A percentile compares a stretch with the other conserved stretches of the same genome.
Evolutionary conservation across 1,140 invertebrate genomes (phyloP).

Genomic region (Drosophila simulans): DNA sequence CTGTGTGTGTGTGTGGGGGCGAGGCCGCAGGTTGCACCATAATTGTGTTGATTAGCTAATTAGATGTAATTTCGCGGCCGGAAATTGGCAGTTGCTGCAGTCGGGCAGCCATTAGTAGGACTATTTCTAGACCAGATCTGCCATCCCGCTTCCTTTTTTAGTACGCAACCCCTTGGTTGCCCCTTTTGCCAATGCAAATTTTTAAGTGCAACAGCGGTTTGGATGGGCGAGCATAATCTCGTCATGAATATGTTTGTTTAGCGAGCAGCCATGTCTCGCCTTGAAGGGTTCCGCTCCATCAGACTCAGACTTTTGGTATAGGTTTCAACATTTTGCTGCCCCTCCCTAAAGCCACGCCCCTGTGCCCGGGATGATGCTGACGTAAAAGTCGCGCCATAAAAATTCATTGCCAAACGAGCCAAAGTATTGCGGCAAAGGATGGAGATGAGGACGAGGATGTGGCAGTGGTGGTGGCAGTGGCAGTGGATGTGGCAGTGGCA

Average conservation of each 20-base stretch:
- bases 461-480: slow-evolving; percentile 29
- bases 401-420: slow-evolving; percentile 78
- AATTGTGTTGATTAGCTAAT: slow-evolving; percentile 82
- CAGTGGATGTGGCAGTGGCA: slow-evolving; percentile 49
- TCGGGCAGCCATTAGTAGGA: slow-evolving; percentile 37
- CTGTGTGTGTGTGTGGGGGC: not conserved
- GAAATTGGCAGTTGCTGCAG: slow-evolving; percentile 71
- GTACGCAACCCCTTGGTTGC: not conserved
- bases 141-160: not conserved
- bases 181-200: slow-evolving; percentile 42
- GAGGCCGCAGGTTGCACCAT: slow-evolving; percentile 44
- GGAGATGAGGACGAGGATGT: not conserved
- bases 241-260: slow-evolving; percentile 81
- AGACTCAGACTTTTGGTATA: slow-evolving; percentile 9
- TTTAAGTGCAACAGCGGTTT: slow-evolving; percentile 54
- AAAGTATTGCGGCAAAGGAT: slow-evolving; percentile 55
- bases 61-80: slow-evolving; percentile 78
- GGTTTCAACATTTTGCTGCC: not conserved
- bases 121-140: slow-evolving; percentile 25
- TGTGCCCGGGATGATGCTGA: slow-evolving; percentile 17
- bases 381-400: slow-evolving; percentile 77
- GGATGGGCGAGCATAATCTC: slow-evolving; percentile 55
- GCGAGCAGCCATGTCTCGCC: slow-evolving; percentile 48
- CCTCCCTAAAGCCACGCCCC: not conserved
- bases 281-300: slow-evolving; percentile 34